Base-by-base conservation (phyloP, 1,140 invertebrate species). In the Drosophila nasuta region DNA sequence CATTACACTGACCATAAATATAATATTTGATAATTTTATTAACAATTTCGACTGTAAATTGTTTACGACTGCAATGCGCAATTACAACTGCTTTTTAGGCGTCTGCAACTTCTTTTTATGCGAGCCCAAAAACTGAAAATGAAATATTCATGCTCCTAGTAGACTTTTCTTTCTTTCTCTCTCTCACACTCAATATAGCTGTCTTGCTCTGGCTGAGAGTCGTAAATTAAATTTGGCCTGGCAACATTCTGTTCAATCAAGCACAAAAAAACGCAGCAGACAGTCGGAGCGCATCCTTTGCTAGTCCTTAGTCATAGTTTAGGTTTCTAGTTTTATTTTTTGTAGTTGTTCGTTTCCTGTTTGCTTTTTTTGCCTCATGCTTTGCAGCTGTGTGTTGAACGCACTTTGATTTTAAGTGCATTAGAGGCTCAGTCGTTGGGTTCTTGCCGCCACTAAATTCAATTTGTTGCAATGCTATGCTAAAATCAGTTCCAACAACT, bases 1-100 rank as follows among this genome's bases (percentile, higher is more conserved):
- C 79, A 74, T 87, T 74, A 70, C 66, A 48, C 80, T 80, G 81
- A 85, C 70, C 83, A 78, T 89, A 88, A 88, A 88, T 88, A 88
- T 82, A 89, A 88, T 88, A 88, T 88, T 88, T 88, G 85, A 88
- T 88, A 89, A 88, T 88, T 85, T 88, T 88, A 88, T 88, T 88
- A 88, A 88, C 85, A 88, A 89, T 88, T 88, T 89, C 57, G 69
- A 79, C 73, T 88, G 81, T 81, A 88, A 88, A 88, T 85, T 85
- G 85, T 88, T 88, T 88, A 88, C 85, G 82, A 88, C 83, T 80
- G 74, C 46, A 33, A 28, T 52, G 43, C 17, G 4, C 54, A 38
- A 8, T 41, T 54, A 43, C 41, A 43, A 38, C 51, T 49, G 46
- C 77, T 80, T 83, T 83, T 76, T 80, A 83, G 68, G 81, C 81